These are phyloP conservation scores for Lepidotrigona ventralis DNA, from an alignment of 1,140 invertebrate species.

Conservation along the genomic window DNA sequence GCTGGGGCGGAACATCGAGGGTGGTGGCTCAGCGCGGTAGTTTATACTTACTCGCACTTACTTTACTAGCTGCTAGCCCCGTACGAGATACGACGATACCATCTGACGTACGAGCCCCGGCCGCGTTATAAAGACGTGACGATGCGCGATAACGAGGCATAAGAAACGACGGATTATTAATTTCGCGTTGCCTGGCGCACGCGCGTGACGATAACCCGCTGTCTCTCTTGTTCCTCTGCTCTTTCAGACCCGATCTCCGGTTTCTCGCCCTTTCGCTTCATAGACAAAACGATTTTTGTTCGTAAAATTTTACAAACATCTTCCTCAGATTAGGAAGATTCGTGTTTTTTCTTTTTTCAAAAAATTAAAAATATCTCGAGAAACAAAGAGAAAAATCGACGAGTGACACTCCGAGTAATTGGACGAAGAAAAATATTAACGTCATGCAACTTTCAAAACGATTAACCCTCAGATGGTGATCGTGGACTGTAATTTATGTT, in stretches of 20 bases:
- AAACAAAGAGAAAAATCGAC: too few species aligned
- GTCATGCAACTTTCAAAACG: too few species aligned
- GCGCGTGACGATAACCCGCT: conserved; percentile 34
- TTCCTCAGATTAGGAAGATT: neutral
- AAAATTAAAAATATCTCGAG: neutral
- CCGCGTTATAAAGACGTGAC: conserved; percentile 69
- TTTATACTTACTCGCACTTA: conserved; percentile 71
- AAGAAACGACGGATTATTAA: conserved; percentile 68
- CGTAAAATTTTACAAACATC: neutral
- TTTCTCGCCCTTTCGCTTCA: neutral
- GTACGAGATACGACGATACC: conserved; percentile 67
- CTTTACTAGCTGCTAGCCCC: conserved; percentile 68
- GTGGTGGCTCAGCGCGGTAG: conserved; percentile 65
- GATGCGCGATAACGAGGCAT: conserved; percentile 68
- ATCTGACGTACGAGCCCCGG: conserved; percentile 65
- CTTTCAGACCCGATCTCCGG: too few species aligned
- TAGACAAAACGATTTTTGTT: neutral
- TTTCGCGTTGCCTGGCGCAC: conserved; percentile 53
- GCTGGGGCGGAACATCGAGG: conserved; percentile 71
- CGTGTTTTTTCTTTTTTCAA: neutral
- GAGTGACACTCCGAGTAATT: too few species aligned
- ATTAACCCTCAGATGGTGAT: too few species aligned
- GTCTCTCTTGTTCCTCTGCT: neutral
- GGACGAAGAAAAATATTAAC: too few species aligned
- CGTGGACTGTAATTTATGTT: too few species aligned